Base-by-base conservation (phyloP, 2,888 invertebrate species). In the Mimas tiliae region DNA sequence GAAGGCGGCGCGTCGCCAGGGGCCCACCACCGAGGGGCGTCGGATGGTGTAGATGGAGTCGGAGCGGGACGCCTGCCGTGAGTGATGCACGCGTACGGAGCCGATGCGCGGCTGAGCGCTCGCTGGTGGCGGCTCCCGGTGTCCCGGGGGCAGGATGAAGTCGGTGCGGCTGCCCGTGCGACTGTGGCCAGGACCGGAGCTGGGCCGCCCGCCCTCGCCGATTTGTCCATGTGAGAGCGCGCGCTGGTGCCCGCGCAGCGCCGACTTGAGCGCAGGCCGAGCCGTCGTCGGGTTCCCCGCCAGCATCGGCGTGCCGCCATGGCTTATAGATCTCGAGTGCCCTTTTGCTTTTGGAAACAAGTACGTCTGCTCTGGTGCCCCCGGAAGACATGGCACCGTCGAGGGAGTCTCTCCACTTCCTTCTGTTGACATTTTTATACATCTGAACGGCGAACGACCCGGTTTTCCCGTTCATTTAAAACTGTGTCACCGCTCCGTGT, bases 201-300 rank as follows among this genome's bases (percentile, higher is more conserved):
- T 80, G 12, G 86, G 80, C 71, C 83, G 85, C 66, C 80, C 84
- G 70, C 85, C 94, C 94, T 96, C 96, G 67, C 95, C 95, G 70
- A 98, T 97, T 89, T 97, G 97, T 0, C 98, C 98, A 80, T 98
- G 98, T 7, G 97, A 97, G 78, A 97, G 96, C 64, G 98, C 98
- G 68, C 97, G 95, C 84, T 97, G 97, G 83, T 98, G 97, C 1
- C 97, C 95, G 68, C 96, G 95, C 83, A 95, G 87, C 42, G 95
- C 95, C 0, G 96, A 96, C 84, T 97, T 97, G 79, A 97, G 94
- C 16, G 96, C 96, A 27, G 96, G 96, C 47, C 97, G 94, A 6
- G 95, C 94, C 63, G 87, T 84, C 19, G 87, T 79, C 4, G 89
- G 84, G 67, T 90, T 93, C 65, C 89, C 94, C 12, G 86, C 85